A percentile compares a stretch with the other conserved stretches of the same genome.
phyloP scores from a whole-genome alignment of 2,113 vertebrate species.

The Zosterops hypoxanthus region DNA sequence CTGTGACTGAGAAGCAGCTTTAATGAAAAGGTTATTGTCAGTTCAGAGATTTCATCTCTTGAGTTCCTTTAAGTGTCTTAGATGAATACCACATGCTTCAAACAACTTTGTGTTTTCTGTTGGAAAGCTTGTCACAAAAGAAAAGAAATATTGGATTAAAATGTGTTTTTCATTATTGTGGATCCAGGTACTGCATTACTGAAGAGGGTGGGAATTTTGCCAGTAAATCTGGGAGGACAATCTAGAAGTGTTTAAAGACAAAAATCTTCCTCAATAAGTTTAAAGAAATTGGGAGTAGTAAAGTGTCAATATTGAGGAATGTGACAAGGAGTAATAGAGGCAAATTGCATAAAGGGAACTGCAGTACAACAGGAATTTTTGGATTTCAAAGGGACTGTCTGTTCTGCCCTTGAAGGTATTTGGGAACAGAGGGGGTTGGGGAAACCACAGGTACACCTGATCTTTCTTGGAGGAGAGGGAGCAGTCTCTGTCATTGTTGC shows the following conservation, averaged over 20 bases:
- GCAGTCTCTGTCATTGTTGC: not conserved
- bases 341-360: not conserved
- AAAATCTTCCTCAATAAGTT: not conserved
- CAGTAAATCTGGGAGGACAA: not conserved
- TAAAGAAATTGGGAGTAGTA: not conserved
- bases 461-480: not conserved
- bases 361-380: not conserved
- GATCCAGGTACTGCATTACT: not conserved
- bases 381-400: not conserved
- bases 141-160: not conserved
- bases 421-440: not conserved
- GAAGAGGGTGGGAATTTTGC: not conserved
- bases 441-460: too few relatives aligned
- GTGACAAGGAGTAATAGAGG: not conserved
- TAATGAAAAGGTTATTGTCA: not conserved
- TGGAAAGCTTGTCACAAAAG: not conserved
- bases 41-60: not conserved
- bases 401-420: not conserved
- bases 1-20: not conserved
- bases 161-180: not conserved
- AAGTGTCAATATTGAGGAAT: not conserved
- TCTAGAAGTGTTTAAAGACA: not conserved
- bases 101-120: not conserved
- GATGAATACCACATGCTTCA: not conserved
- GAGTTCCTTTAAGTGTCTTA: not conserved